Evolutionary conservation across 2,797 vertebrate genomes (phyloP), one percentile per base, ranked within the genome.

Genomic region (Natrix natrix): DNA sequence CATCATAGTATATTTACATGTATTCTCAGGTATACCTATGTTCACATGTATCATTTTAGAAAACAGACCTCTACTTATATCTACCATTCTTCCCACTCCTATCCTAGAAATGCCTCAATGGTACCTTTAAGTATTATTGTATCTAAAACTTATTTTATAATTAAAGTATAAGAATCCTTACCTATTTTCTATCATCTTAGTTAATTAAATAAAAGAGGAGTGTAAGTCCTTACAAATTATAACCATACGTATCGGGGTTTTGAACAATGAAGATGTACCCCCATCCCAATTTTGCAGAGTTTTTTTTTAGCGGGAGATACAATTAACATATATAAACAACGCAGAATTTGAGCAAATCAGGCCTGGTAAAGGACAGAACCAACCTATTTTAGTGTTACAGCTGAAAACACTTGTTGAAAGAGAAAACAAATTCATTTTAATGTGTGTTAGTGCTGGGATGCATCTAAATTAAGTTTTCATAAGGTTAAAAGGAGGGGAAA

Each of bases 351-450:
- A 55, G 55, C 54, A 93, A 92, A 48, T 28, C 48, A 57, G 20
- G 13, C 22, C 69, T 54, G 83, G 66, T 88, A 63, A 91, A 54
- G 48, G 32, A 69, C 43, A 52, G 10, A 66, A 54, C 54, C 22
- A 88, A 90, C 66, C 89, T 89, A 59, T 55, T 28, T 69, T 69
- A 66, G 56, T 91, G 59, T 61, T 74, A 87, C 37, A 55, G 59
- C 69, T 87, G 32, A 69, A 61, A 93, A 90, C 22, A 87, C 54
- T 90, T 87, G 60, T 56, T 87, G 78, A 69, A 20, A 8, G 60
- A 93, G 16, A 11, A 37, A 90, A 87, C 22, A 69, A 66, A 90
- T 26, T 89, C 89, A 90, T 66, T 93, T 93, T 90, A 93, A 87
- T 90, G n/a, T 87, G 69, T 69, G 60, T 69, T 90, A 87, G 74